Base-by-base conservation (phyloP, 2,888 invertebrate species). In the Oligia latruncula region DNA sequence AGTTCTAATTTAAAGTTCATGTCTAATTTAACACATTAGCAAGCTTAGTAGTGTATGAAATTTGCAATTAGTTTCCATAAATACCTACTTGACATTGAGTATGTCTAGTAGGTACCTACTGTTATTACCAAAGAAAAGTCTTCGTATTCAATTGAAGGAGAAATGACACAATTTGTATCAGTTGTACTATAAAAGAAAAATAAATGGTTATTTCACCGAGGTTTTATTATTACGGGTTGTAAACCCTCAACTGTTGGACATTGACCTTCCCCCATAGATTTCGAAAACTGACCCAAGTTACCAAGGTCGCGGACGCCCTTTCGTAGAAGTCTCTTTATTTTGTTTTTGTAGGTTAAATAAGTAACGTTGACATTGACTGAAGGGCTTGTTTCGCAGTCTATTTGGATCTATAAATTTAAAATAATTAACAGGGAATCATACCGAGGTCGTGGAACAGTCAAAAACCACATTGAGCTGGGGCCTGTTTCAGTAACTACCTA, bases 191-290 rank as follows among this genome's bases (percentile, higher is more conserved):
- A 17, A 72, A 49, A 70, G 20, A 52, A 60, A 35, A 40, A 40
- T 40, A 40, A 83, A 72, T 43, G 5, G 20, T 71, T 49, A 71
- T 62, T 81, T 67, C 66, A 58, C 29, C 40, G 29, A 40, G 49
- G 8, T 68, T 70, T 70, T 68, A 58, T 67, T 60, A n/a, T 65
- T 52, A 83, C 60, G 46, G 64, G 52, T 73, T 73, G 68, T 70
- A 74, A 83, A 74, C 73, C 65, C 17, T 64, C 49, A 55, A 60
- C 71, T 35, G 35, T 43, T 84, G 58, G 76, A 73, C 81, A 81
- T 82, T 85, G 87, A 85, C 85, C 78, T 83, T 77, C 72, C 72
- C 49, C 64, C 66, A 71, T 74, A 67, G 74, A 67, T 85, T 83
- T 83, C 70, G 77, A 74, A 85, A 85, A 80, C 78, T 35, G 65